Evolutionary conservation across 2,797 vertebrate species (phyloP).

Genomic region (Arnoldichthys spilopterus): DNA sequence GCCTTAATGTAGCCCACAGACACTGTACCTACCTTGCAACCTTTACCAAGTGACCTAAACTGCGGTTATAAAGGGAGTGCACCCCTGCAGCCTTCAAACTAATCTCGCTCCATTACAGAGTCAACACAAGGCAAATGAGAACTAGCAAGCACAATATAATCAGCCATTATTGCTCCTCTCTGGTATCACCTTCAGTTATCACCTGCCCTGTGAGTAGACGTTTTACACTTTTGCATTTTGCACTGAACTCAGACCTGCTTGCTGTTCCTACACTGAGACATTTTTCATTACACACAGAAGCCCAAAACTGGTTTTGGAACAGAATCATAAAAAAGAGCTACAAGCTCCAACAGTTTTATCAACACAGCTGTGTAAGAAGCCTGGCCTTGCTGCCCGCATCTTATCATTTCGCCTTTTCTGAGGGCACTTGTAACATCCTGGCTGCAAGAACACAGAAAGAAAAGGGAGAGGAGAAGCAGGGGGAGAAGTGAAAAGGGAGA

Average conservation of each 20-base stretch:
- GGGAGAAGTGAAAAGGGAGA: not conserved
- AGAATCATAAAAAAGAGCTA: too few relatives aligned
- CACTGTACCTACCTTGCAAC: too few relatives aligned
- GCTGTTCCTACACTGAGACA: not conserved
- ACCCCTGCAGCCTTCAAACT: not conserved
- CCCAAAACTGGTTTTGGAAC: conserved; percentile 11
- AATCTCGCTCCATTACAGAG: not conserved
- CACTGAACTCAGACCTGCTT: not conserved
- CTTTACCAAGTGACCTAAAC: not conserved
- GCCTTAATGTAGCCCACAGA: too few relatives aligned
- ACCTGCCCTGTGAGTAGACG: not conserved
- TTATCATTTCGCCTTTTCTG: conserved; percentile 43
- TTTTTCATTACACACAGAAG: not conserved
- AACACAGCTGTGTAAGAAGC: conserved; percentile 2
- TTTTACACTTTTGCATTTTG: not conserved
- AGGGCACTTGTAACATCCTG: conserved; percentile 58
- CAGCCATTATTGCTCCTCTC: not conserved
- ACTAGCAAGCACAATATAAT: not conserved
- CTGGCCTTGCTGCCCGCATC: conserved; percentile 38
- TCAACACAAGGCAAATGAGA: not conserved
- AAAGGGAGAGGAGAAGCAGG: not conserved
- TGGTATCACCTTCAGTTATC: not conserved
- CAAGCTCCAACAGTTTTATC: conserved; percentile 27
- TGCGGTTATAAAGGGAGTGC: not conserved
- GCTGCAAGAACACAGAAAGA: not conserved